Base-by-base conservation (phyloP, 1,140 invertebrate genomes). In the Heliconius hewitsoni region DNA sequence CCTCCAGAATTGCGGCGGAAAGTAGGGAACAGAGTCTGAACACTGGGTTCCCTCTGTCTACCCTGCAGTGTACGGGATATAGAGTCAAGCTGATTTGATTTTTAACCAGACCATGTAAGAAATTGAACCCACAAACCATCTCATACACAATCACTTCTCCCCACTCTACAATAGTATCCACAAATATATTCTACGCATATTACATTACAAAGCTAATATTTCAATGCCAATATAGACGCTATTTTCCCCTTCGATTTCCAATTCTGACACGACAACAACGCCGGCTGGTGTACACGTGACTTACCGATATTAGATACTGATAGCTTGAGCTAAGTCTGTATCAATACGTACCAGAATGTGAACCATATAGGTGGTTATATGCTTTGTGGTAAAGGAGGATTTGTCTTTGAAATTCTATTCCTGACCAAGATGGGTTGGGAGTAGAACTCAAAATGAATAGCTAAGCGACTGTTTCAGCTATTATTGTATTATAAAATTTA, bases 201-300 rank as follows among this genome's bases (percentile, higher is more conserved):
- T 23, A 23, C n/a, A 8, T 57, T 57, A 57, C n/a, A 57, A 57
- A 57, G n/a, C n/a, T 57, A 57, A 57, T 57, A 57, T 57, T 57
- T 57, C 55, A 57, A 57, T 57, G 55, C 55, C 55, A 57, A 57
- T 57, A 57, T 57, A n/a, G 55, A 57, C 55, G 55, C 55, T n/a
- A 55, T 55, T 55, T 55, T 55, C 18, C n/a, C 2, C 8, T 57
- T 57, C 55, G 55, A 57, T 57, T 57, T 57, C 55, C 50, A 74
- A 55, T 42, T 74, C 46, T 42, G 18, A 16, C 76, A 77, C 76
- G 76, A 71, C 71, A 46, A 52, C 50, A 37, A 66, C n/a, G 30
- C 76, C 76, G 52, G 70, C 70, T 77, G 76, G 70, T 2, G 72
- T 6, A 34, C 50, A 50, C 70, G 76, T 77, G 76, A 77, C 71